Evolutionary conservation across 2,888 invertebrate species (phyloP), one percentile per base, ranked within the genome.

Genomic region (Cantharis lateralis): DNA sequence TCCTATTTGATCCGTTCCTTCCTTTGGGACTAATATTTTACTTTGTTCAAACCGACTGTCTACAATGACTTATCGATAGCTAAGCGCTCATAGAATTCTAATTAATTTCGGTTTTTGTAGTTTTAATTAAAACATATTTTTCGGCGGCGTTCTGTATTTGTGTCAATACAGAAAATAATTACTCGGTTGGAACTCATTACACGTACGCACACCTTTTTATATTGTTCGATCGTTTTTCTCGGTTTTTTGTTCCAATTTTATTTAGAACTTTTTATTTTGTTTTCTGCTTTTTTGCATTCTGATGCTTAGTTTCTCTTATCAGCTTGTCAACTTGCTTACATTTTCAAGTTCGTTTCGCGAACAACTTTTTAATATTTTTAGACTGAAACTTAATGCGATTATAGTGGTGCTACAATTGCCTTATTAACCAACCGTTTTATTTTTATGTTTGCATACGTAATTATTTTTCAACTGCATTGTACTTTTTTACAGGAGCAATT

Each of bases 11-110:
- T 78, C 78, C 69, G 26, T 72, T 26, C 24, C 61, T 62, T 72
- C 78, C 72, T 70, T 48, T 61, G 78, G 75, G 78, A 75, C 68
- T 77, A 73, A 77, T 77, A 77, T 74, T 77, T 77, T 78, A 74
- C 74, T 74, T 72, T 70, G 71, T 70, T 70, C 70, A 68, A 78
- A 78, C 62, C 78, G 13, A 70, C 72, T 78, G 75, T 78, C 78
- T 66, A 70, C 69, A 28, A 32, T 72, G 78, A 75, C 74, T 78
- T 75, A 75, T 78, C 72, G 70, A 71, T 70, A 69, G 68, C 71
- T 28, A 70, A 48, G 61, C 32, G 15, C 16, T 28, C 32, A 28
- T 32, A 69, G 28, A 26, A 32, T 69, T 16, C 15, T 28, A 69
- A 69, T 69, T 69, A 24, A 20, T 82, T 32, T 16, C 13, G 5